Evolutionary conservation across 2,888 invertebrate species (phyloP).

Genomic region (Xestia ashworthii): DNA sequence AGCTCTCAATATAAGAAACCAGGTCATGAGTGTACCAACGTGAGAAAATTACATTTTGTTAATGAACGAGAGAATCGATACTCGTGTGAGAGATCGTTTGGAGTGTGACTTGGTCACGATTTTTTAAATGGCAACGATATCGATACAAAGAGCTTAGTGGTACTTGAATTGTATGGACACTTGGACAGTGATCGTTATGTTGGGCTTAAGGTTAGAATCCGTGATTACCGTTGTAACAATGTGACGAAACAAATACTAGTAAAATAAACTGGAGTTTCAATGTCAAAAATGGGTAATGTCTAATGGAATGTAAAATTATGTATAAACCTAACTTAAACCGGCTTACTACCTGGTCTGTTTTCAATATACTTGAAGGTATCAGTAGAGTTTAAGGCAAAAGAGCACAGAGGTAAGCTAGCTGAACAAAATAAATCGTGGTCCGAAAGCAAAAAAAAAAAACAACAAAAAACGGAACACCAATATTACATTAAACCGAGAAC

Average conservation of each 20-base stretch:
- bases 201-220: constrained; percentile 27
- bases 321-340: background rate
- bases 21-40: constrained; percentile 65
- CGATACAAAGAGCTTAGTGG: constrained; percentile 23
- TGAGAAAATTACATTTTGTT: constrained; percentile 71
- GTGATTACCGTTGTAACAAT: background rate
- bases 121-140: constrained; percentile 56
- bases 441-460: constrained; percentile 15
- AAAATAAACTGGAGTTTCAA: background rate
- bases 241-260: background rate
- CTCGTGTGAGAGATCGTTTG: constrained; percentile 55
- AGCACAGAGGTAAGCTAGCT: background rate
- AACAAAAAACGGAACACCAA: constrained; percentile 16
- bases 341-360: background rate
- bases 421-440: background rate
- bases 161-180: constrained; percentile 18
- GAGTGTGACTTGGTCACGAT: constrained; percentile 60
- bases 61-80: constrained; percentile 67
- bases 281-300: background rate
- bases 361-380: background rate
- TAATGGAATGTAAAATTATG: background rate
- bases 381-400: background rate
- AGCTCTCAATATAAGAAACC: constrained; percentile 50
- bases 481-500: constrained; percentile 15
- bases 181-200: constrained; percentile 30